Conservation (phyloP, 2,797 vertebrate species). For the Mus minutoides region DNA sequence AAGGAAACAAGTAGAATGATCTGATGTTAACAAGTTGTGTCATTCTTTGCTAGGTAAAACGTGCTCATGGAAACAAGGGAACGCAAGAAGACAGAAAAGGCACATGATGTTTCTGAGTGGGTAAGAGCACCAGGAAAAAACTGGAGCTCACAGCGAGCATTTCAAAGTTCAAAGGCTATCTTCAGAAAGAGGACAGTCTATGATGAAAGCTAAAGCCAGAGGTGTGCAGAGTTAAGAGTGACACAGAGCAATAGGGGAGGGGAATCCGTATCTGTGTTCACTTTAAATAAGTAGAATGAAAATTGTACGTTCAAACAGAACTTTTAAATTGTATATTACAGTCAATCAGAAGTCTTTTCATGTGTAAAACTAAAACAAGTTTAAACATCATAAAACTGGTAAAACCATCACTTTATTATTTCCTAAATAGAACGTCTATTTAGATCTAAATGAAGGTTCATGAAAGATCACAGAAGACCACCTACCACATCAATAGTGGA, state of each 20-base stretch:
- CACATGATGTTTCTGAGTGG: slow-evolving; percentile 23
- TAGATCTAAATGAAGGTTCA: background rate
- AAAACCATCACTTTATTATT: background rate
- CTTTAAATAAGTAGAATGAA: slow-evolving; percentile 14
- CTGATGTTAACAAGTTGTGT: background rate
- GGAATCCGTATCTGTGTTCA: background rate
- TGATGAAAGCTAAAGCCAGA: background rate
- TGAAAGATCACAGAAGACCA: background rate
- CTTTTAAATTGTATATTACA: slow-evolving; percentile 15
- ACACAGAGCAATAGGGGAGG: background rate
- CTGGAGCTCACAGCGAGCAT: background rate
- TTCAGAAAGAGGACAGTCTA: background rate
- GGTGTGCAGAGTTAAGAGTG: slow-evolving; percentile 4
- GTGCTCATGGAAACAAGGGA: slow-evolving; percentile 3
- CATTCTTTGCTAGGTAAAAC: slow-evolving; percentile 6
- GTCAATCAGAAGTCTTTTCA: slow-evolving; percentile 1
- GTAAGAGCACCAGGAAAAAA: background rate
- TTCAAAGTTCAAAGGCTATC: background rate
- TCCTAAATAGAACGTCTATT: slow-evolving; percentile 47
- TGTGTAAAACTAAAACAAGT: slow-evolving; percentile 23
- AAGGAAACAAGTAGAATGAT: background rate
- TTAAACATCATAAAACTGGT: slow-evolving; percentile 1
- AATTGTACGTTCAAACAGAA: slow-evolving; percentile 21
- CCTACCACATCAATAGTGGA: background rate
- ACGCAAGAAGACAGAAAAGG: slow-evolving; percentile 28